Evolutionary conservation across 30 jellyfish, hydroid and myxozoan species (phyloP).

Genomic region (Aurelia aurita): DNA sequence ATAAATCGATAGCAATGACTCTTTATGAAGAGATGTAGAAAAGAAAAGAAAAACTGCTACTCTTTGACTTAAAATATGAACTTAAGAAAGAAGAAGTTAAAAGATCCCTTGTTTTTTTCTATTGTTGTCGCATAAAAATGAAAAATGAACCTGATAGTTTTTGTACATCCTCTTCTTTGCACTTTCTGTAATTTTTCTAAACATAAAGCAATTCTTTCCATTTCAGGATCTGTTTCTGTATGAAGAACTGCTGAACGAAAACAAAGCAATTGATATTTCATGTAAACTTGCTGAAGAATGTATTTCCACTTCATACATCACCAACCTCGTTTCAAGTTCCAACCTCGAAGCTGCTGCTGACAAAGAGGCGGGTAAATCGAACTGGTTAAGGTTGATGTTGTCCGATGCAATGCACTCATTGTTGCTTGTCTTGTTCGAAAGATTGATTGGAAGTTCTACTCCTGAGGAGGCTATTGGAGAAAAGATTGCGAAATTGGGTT

Average conservation of each 20-base stretch:
- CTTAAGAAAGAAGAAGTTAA: no score
- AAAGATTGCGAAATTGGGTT: constrained; percentile 23
- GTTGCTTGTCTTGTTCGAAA: constrained; percentile 30
- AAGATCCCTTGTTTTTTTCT: no score
- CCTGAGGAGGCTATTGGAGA: constrained; percentile 23
- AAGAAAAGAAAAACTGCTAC: no score
- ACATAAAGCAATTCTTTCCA: no score
- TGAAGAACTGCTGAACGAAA: constrained; percentile 13
- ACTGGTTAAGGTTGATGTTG: constrained; percentile 35
- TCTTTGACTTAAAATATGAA: no score
- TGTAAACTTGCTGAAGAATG: constrained; percentile 14
- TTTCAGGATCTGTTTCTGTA: constrained; percentile 22
- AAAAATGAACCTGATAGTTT: no score
- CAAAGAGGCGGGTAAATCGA: background rate
- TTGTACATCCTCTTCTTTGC: no score
- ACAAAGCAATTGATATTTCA: background rate
- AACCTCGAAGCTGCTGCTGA: constrained; percentile 11
- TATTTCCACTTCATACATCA: constrained; percentile 15
- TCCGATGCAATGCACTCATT: constrained; percentile 38
- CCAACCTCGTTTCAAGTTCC: constrained; percentile 3
- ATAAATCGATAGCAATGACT: no score
- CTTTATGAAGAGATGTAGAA: no score
- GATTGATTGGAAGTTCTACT: background rate
- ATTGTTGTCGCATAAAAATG: no score
- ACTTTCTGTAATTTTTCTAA: no score